A percentile compares a stretch with the other conserved stretches of the same genome.
These are phyloP conservation scores for Phenganax subtilis DNA, from an alignment of 92 coral and sea anemone species.

Conservation along the genomic window DNA sequence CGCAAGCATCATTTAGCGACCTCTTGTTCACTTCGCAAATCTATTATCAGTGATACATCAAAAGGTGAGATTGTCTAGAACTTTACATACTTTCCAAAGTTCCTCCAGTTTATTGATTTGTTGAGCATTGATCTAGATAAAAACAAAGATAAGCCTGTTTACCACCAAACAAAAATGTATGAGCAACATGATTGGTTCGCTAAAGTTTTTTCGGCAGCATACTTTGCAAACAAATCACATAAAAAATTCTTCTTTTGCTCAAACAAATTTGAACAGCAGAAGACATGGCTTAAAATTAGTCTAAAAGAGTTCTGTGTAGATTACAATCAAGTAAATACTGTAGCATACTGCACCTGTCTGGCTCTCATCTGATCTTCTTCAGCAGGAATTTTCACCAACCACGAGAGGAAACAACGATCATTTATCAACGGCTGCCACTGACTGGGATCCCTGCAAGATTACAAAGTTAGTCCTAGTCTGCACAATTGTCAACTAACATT, in stretches of 20 bases:
- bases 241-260: no score
- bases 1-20: not conserved
- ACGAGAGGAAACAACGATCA: constrained; percentile 94
- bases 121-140: constrained; percentile 81
- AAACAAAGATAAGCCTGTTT: not conserved
- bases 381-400: constrained; percentile 98
- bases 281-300: not conserved
- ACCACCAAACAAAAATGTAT: not conserved
- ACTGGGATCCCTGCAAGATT: constrained; percentile 73
- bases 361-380: constrained; percentile 97
- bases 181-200: no score
- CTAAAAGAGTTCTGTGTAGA: not conserved
- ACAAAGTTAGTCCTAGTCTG: not conserved
- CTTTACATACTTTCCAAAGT: constrained; percentile 75
- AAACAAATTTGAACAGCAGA: not conserved
- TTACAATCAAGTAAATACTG: not conserved
- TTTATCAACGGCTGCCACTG: constrained; percentile 98
- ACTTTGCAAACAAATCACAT: no score
- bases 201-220: no score
- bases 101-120: constrained; percentile 97
- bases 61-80: not conserved
- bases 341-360: constrained; percentile 61
- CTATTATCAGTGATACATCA: not conserved
- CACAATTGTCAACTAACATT: not conserved
- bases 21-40: no score